phyloP scores from a whole-genome alignment of 2,888 invertebrate genomes.

The Lithophane socia region DNA sequence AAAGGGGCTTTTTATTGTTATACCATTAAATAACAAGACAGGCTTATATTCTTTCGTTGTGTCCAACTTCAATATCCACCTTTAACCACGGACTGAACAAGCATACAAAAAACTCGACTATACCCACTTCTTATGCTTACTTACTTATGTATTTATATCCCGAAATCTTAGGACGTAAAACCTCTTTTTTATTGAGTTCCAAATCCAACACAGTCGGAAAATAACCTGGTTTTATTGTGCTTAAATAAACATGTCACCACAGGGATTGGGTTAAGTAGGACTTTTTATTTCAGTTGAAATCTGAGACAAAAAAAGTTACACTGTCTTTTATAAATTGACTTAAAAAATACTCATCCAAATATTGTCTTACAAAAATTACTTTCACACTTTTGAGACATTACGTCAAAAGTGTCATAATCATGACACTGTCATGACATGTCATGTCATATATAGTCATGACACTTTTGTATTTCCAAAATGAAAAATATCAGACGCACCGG shows the following conservation, averaged over 20 bases:
- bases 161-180: slow-evolving; percentile 17
- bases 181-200: slow-evolving; percentile 12
- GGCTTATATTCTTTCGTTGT: background rate
- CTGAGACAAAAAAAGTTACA: background rate
- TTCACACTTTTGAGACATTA: background rate
- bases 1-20: background rate
- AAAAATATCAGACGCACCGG: background rate
- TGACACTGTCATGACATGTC: background rate
- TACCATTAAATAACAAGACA: too few relatives aligned
- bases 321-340: too few relatives aligned
- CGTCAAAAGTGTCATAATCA: background rate
- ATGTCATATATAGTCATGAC: background rate
- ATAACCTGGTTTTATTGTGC: background rate
- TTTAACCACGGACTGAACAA: background rate
- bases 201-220: slow-evolving; percentile 2
- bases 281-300: background rate
- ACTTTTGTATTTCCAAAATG: background rate
- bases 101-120: background rate
- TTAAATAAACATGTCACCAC: slow-evolving; percentile 7
- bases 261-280: background rate
- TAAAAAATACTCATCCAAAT: background rate
- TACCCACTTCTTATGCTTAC: background rate
- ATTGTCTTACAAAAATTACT: background rate
- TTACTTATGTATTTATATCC: background rate
- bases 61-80: too few relatives aligned